Evolutionary conservation across 2,113 vertebrate species (phyloP), one percentile per base, ranked within the genome.

Genomic region (Pardalotus punctatus): DNA sequence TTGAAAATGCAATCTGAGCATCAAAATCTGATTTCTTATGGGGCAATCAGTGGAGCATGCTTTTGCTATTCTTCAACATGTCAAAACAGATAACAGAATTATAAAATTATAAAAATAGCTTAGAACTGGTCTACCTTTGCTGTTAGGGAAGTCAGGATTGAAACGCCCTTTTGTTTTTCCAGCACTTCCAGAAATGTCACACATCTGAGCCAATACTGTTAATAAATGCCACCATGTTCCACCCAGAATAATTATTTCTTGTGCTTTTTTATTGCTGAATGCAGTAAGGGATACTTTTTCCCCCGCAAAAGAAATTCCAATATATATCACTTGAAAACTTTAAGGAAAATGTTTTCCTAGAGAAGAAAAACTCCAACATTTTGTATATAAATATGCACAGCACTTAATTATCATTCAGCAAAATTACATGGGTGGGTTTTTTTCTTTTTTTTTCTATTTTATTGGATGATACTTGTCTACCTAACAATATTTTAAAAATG

Each of bases 161-260:
- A 88, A 94, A 78, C 0, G 0, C 8, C 8, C 18, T 24, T 8
- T 50, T 64, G 21, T 51, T 77, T 80, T 33, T 17, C 31, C 73
- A 90, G 45, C 17, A 16, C 40, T 81, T 76, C 35, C 40, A 91
- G 69, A 96, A 94, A 62, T 78, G 56, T 56, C 42, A 38, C 51
- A 54, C 27, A 65, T 76, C 56, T 78, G 86, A 96, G 67, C 48
- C 65, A 74, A 21, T 84, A 28, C 28, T 60, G 38, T 65, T 93
- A 93, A 90, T 70, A 71, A 96, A 94, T 86, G 76, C 72, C 90
- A 88, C 47, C 61, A 72, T 80, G 42, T 88, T 94, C 86, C 86
- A 84, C 76, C 24, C 60, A 83, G 67, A 93, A 74, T 40, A 51
- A 27, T 91, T 95, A 40, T 36, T 78, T 65, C 70, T 82, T 51